These are phyloP conservation scores for Tetraneura akinire DNA, from an alignment of 1,140 invertebrate species.

Conservation along the genomic window DNA sequence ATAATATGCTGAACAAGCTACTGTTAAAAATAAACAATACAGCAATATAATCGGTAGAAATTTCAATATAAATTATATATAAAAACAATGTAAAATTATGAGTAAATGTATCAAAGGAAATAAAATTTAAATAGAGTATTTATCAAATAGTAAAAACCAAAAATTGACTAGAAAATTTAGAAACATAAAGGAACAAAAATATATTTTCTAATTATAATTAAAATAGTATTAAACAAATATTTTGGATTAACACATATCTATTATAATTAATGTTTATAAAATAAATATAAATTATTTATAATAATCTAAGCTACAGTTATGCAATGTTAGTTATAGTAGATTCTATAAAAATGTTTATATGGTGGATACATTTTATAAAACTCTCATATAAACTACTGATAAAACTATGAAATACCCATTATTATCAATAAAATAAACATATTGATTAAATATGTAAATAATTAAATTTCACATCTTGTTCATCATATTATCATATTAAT, in stretches of 20 bases:
- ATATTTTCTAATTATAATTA: background rate
- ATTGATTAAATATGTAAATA: too few relatives aligned
- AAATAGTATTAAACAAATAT: background rate
- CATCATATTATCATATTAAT: too few relatives aligned
- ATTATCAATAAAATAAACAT: too few relatives aligned
- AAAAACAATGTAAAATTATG: background rate
- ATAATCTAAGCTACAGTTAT: background rate
- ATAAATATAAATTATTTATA: background rate
- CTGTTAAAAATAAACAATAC: background rate
- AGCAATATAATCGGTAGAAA: background rate
- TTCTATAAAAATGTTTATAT: constrained; percentile 5
- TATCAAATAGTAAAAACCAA: background rate
- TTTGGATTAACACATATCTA: background rate
- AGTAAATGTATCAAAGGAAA: background rate
- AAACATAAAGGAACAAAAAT: constrained; percentile 6
- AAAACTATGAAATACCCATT: background rate
- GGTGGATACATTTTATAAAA: background rate
- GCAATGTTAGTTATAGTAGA: background rate
- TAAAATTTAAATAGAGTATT: constrained; percentile 1
- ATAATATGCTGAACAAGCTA: too few relatives aligned
- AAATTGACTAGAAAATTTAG: constrained; percentile 31
- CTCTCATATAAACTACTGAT: background rate
- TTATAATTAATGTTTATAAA: background rate
- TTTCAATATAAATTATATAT: background rate
- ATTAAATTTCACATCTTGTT: too few relatives aligned